A percentile compares a stretch with the other conserved stretches of the same genome.
These are phyloP conservation scores for Drosophila insularis DNA, from an alignment of 1,140 invertebrate species.

Conservation along the genomic window DNA sequence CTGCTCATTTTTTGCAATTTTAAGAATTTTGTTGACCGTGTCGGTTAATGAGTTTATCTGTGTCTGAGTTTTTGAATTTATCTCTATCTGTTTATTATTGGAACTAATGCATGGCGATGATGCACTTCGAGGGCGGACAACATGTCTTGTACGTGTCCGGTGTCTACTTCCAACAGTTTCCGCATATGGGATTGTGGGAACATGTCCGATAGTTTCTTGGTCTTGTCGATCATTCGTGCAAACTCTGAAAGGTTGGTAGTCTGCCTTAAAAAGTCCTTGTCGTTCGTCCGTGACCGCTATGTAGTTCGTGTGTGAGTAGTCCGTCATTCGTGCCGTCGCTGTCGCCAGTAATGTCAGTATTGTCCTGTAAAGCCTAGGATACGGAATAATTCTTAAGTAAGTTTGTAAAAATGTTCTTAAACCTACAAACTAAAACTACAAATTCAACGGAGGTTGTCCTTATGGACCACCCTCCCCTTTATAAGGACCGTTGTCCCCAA, in stretches of 20 bases:
- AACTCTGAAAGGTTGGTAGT: too few relatives aligned
- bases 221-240: too few relatives aligned
- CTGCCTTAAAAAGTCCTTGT: too few relatives aligned
- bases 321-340: conserved; percentile 10
- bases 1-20: too few relatives aligned
- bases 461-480: conserved; percentile 35
- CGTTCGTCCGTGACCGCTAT: too few relatives aligned
- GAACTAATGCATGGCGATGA: not conserved
- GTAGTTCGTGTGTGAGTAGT: conserved; percentile 15
- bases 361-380: too few relatives aligned
- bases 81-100: too few relatives aligned
- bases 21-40: too few relatives aligned
- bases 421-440: not conserved
- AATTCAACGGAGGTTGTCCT: conserved; percentile 5
- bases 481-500: conserved; percentile 28
- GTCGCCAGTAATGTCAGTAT: too few relatives aligned
- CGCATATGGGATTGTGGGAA: conserved; percentile 17
- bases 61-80: too few relatives aligned
- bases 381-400: not conserved
- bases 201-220: not conserved
- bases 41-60: too few relatives aligned
- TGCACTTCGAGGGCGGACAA: not conserved
- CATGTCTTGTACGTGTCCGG: not conserved
- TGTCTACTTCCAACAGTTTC: conserved; percentile 12
- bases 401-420: not conserved